Conservation (phyloP, 2,888 invertebrate species). For the Xestia sexstrigata region DNA sequence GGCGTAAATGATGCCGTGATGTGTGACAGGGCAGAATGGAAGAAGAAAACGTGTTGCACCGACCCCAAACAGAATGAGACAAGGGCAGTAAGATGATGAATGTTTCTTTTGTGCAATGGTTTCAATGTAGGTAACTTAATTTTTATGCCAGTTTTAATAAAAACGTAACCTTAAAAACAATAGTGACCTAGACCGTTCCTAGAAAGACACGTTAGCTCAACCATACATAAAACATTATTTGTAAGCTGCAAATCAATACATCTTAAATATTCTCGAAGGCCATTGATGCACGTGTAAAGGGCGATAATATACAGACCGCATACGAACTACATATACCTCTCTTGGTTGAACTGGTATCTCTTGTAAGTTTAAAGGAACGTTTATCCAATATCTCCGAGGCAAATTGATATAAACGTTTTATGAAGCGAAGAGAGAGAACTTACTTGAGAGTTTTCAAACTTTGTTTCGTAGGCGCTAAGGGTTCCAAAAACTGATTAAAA, state of each 20-base stretch:
- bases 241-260: slow-evolving; percentile 44
- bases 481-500: slow-evolving; percentile 30
- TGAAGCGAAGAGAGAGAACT: slow-evolving; percentile 75
- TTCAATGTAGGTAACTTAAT: background rate
- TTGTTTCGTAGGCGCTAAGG: slow-evolving; percentile 67
- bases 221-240: slow-evolving; percentile 1
- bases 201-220: background rate
- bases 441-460: slow-evolving; percentile 73
- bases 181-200: too few relatives aligned
- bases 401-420: slow-evolving; percentile 81
- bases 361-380: slow-evolving; percentile 73
- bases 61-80: too few relatives aligned
- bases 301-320: slow-evolving; percentile 35
- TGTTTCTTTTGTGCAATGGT: background rate
- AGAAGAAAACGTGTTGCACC: too few relatives aligned
- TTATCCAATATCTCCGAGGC: slow-evolving; percentile 80
- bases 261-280: slow-evolving; percentile 44
- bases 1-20: too few relatives aligned
- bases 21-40: too few relatives aligned
- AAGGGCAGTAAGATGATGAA: too few relatives aligned
- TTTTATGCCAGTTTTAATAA: background rate
- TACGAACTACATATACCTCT: slow-evolving; percentile 5
- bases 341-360: slow-evolving; percentile 56
- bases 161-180: background rate
- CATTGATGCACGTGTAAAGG: slow-evolving; percentile 37